Evolutionary conservation across 2,888 invertebrate species (phyloP).

Genomic region (Tetragonula carbonaria): DNA sequence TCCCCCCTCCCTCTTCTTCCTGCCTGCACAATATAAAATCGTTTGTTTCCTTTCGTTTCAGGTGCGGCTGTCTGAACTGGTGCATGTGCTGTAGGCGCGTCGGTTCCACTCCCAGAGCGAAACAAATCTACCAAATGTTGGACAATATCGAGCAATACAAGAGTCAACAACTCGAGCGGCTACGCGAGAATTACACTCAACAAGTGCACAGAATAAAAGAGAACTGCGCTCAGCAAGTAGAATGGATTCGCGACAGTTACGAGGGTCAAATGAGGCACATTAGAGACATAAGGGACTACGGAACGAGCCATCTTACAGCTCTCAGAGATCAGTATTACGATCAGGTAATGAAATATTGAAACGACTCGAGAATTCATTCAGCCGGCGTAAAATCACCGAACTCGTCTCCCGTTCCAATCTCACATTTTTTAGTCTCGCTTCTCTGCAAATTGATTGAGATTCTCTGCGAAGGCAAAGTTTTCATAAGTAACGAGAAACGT

Average conservation of each 20-base stretch:
- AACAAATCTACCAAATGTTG: conserved; percentile 94
- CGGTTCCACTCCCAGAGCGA: conserved; percentile 90
- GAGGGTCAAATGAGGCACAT: conserved; percentile 94
- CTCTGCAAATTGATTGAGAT: background rate
- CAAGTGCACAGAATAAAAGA: conserved; percentile 97
- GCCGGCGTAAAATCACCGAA: background rate
- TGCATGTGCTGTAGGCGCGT: conserved; percentile 90
- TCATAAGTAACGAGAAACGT: background rate
- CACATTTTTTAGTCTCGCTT: too few species aligned
- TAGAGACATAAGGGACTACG: conserved; percentile 95
- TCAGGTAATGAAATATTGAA: conserved; percentile 87
- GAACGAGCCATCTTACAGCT: conserved; percentile 93
- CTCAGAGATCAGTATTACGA: conserved; percentile 96
- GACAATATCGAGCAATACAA: conserved; percentile 96
- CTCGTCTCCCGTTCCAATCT: background rate
- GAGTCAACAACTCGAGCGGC: conserved; percentile 93
- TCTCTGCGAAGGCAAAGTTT: background rate
- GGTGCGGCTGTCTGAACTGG: conserved; percentile 90
- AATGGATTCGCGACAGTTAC: conserved; percentile 96
- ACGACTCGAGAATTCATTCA: background rate
- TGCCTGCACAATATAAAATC: conserved; percentile 7
- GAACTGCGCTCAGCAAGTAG: conserved; percentile 97
- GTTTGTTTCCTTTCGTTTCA: conserved; percentile 82
- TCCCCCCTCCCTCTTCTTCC: too few species aligned
- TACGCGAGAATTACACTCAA: conserved; percentile 95